phyloP scores from a whole-genome alignment of 2,113 vertebrate genomes.

The Chitala chitala region DNA sequence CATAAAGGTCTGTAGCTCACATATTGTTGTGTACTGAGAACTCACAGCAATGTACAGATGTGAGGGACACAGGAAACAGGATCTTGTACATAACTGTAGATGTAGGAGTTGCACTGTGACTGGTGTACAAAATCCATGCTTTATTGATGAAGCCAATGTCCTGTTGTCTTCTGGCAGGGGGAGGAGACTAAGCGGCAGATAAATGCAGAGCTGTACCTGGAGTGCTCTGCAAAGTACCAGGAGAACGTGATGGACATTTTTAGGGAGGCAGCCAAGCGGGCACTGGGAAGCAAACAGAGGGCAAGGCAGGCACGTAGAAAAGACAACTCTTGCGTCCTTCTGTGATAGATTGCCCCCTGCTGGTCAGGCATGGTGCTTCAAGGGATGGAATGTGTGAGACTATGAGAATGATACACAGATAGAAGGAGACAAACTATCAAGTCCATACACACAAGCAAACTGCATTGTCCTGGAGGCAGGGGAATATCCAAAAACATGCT shows the following conservation, averaged over 20 bases:
- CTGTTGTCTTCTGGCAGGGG: constrained; percentile 49
- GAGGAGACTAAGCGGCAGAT: constrained; percentile 58
- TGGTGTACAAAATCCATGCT: background rate
- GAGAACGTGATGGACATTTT: constrained; percentile 72
- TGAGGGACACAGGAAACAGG: too few species aligned
- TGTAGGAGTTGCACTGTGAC: too few species aligned
- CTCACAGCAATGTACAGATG: too few species aligned
- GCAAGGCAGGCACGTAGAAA: constrained; percentile 40
- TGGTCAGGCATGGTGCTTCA: constrained; percentile 4
- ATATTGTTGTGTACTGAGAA: too few species aligned
- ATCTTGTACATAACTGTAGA: too few species aligned
- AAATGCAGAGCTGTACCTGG: constrained; percentile 59
- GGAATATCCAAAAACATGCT: too few species aligned
- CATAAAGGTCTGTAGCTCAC: too few species aligned
- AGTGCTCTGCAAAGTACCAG: constrained; percentile 70
- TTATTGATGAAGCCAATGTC: background rate
- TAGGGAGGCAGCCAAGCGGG: constrained; percentile 62
- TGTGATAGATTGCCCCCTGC: constrained; percentile 41
- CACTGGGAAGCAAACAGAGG: constrained; percentile 59
- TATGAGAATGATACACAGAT: background rate
- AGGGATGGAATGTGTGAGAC: too few species aligned
- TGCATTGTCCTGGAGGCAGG: too few species aligned
- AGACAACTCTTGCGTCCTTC: constrained; percentile 44
- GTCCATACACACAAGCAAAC: background rate
- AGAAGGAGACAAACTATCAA: background rate